Conservation (phyloP, 2,888 invertebrate species). For the Zeuzera pyrina region DNA sequence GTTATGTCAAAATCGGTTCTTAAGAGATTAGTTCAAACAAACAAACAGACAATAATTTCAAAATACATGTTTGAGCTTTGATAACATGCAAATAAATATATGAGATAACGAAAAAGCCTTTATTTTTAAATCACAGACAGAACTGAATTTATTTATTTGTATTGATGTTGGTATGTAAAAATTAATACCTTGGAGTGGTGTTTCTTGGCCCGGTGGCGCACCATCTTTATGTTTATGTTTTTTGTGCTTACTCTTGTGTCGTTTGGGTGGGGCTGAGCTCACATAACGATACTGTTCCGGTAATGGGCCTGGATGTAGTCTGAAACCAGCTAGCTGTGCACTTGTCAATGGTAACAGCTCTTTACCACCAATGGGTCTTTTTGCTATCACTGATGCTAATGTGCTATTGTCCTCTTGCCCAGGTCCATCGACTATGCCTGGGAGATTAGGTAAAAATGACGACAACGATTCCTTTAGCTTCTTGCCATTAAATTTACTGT, state of each 20-base stretch:
- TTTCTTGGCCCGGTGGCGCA: constrained; percentile 82
- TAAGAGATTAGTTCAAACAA: too few relatives aligned
- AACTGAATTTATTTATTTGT: too few relatives aligned
- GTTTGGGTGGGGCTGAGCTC: constrained; percentile 91
- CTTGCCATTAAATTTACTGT: constrained; percentile 97
- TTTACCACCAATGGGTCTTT: constrained; percentile 90
- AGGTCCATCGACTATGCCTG: constrained; percentile 95
- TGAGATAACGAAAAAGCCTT: too few relatives aligned
- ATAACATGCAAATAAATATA: too few relatives aligned
- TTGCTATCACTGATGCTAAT: constrained; percentile 93
- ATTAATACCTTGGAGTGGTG: constrained; percentile 77
- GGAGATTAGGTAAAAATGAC: constrained; percentile 94
- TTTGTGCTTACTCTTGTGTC: constrained; percentile 96
- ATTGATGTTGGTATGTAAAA: too few relatives aligned
- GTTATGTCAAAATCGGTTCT: too few relatives aligned
- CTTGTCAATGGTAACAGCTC: constrained; percentile 90
- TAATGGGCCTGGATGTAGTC: constrained; percentile 95
- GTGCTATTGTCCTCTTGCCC: constrained; percentile 90
- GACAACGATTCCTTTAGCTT: constrained; percentile 96
- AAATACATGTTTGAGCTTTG: too few relatives aligned
- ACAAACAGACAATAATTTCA: too few relatives aligned
- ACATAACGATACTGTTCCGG: constrained; percentile 96
- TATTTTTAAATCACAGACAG: too few relatives aligned
- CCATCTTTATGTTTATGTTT: constrained; percentile 95
- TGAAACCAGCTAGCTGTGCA: constrained; percentile 92